Conservation (phyloP, 2,888 invertebrate genomes). For the Dusona sp. region DNA sequence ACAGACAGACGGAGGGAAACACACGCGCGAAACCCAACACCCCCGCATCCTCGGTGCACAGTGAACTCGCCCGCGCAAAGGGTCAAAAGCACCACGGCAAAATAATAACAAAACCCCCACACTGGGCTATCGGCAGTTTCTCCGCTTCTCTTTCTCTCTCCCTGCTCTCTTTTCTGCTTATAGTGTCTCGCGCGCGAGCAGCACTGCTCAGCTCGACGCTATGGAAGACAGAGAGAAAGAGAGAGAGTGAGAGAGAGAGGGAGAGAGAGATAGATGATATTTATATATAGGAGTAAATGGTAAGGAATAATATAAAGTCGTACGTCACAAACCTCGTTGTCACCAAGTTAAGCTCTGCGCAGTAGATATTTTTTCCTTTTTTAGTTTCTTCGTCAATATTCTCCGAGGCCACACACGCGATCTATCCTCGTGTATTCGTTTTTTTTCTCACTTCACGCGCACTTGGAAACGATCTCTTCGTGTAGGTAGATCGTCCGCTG, state of each 20-base stretch:
- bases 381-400: constrained; percentile 23
- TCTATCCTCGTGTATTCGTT: constrained; percentile 16
- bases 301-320: constrained; percentile 2
- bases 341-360: constrained; percentile 3
- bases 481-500: constrained; percentile 66
- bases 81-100: constrained; percentile 84
- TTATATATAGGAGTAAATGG: constrained; percentile 22
- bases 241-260: neutral
- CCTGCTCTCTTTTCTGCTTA: constrained; percentile 53
- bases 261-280: constrained; percentile 3
- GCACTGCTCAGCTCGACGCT: constrained; percentile 52
- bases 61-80: constrained; percentile 83
- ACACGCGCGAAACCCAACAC: constrained; percentile 75
- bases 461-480: constrained; percentile 62
- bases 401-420: constrained; percentile 26
- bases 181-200: constrained; percentile 32
- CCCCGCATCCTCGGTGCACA: constrained; percentile 79
- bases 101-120: constrained; percentile 82
- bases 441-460: constrained; percentile 49
- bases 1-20: constrained; percentile 43
- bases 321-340: constrained; percentile 52
- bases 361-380: neutral
- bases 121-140: constrained; percentile 66
- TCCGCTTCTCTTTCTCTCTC: constrained; percentile 31
- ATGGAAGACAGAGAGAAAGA: constrained; percentile 24